phyloP scores from a whole-genome alignment of 1,140 invertebrate genomes.

The Aporrectodea caliginosa region DNA sequence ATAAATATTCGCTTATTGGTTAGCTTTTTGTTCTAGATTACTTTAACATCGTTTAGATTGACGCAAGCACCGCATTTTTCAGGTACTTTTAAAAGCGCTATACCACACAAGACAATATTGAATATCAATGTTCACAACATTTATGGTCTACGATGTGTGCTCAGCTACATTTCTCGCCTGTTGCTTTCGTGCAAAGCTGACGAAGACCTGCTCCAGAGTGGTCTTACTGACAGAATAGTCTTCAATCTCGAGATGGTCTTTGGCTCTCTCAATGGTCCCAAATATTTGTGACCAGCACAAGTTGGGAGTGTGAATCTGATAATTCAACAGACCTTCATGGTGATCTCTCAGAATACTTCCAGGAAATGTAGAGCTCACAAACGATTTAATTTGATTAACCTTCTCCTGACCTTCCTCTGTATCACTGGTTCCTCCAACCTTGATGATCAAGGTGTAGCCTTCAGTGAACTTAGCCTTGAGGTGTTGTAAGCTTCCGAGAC shows the following conservation, averaged over 20 bases:
- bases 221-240: conserved; percentile 75
- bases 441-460: conserved; percentile 56
- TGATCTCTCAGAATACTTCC: conserved; percentile 62
- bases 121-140: too few species aligned
- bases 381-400: background rate
- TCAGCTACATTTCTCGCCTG: conserved; percentile 2
- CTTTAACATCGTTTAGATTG: too few species aligned
- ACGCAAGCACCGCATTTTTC: too few species aligned
- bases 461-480: conserved; percentile 57
- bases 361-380: conserved; percentile 36
- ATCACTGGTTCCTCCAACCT: conserved; percentile 53
- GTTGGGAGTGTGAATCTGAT: conserved; percentile 48
- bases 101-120: too few species aligned
- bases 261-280: conserved; percentile 59
- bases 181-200: conserved; percentile 55
- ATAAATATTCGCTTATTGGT: too few species aligned
- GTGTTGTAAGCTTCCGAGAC: conserved; percentile 58
- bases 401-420: too few species aligned
- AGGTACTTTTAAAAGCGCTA: too few species aligned
- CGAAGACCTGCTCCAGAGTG: conserved; percentile 69
- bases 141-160: too few species aligned
- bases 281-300: conserved; percentile 63
- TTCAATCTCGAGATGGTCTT: conserved; percentile 61
- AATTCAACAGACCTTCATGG: conserved; percentile 69
- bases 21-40: too few species aligned